Base-by-base conservation (phyloP, 2,797 vertebrate genomes). In the Tokudaia muenninki region DNA sequence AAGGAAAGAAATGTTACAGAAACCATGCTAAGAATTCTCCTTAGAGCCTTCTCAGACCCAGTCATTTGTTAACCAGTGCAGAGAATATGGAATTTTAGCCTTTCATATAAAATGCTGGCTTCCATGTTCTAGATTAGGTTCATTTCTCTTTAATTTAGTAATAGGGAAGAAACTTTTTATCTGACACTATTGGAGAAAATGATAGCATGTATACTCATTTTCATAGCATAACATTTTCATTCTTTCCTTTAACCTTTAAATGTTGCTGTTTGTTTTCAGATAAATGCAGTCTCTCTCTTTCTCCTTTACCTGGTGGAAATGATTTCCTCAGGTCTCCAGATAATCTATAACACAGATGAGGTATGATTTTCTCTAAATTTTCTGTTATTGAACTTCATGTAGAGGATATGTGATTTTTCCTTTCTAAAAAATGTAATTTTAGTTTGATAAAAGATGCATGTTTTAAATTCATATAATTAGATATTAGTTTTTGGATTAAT, bases 301-400 rank as follows among this genome's bases (percentile, higher is more conserved):
- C 99, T 99, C 80, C 99, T 99, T 41, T 99, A 99, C 98, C 98
- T 99, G 98, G 99, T 99, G 98, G 99, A 99, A 98, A 99, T 99
- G 99, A 99, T 99, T 98, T 99, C 99, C 98, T 99, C 99, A 0
- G 99, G 99, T 61, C 99, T 99, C 90, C 99, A 99, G 98, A 99
- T 99, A 98, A 99, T 99, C 98, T 99, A 99, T 98, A 99, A 99
- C 98, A 99, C 99, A 1, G 99, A 99, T 96, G 99, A 99, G 99
- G 99, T 99, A 99, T 96, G 89, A 84, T 96, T 94, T 93, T 0
- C 0, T 91, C 87, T 24, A 78, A 50, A 92, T 81, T 90, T 81
- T 97, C 6, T 4, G 0, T 0, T 95, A 31, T n/a, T 96, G 37
- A 94, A 97, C 77, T 83, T 31, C 8, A 63, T 65, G 90, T 61